These are phyloP conservation scores for Glandiceps talaboti DNA, from an alignment of 53 echinoderm and acorn worm species.

Conservation along the genomic window DNA sequence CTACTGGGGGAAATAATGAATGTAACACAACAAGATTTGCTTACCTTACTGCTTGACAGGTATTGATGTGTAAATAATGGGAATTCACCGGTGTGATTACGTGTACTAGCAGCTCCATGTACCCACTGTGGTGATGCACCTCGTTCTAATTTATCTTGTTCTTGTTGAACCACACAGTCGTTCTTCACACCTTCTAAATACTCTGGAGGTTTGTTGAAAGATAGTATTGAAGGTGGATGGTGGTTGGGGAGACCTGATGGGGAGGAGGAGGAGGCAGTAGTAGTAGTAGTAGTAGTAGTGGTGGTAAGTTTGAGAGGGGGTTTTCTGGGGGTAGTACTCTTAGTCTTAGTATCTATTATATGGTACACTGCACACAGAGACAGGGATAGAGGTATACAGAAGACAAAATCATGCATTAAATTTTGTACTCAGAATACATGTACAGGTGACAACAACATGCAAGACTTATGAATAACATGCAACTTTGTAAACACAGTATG, in stretches of 20 bases:
- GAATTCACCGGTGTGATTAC: slow-evolving; percentile 85
- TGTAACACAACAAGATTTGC: too few relatives aligned
- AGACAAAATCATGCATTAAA: too few relatives aligned
- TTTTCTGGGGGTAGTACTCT: too few relatives aligned
- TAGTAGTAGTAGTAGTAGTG: not conserved
- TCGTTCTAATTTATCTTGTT: slow-evolving; percentile 31
- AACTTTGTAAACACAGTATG: too few relatives aligned
- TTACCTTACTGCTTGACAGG: slow-evolving; percentile 75
- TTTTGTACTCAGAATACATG: too few relatives aligned
- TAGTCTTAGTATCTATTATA: too few relatives aligned
- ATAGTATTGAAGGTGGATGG: slow-evolving; percentile 54
- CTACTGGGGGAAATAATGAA: too few relatives aligned
- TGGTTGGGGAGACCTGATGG: slow-evolving; percentile 39
- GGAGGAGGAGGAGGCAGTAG: not conserved
- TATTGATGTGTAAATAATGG: slow-evolving; percentile 75
- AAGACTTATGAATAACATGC: too few relatives aligned
- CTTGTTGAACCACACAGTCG: slow-evolving; percentile 30
- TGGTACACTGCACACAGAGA: not conserved
- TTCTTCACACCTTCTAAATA: slow-evolving; percentile 70
- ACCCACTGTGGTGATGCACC: slow-evolving; percentile 65
- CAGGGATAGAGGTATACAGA: too few relatives aligned
- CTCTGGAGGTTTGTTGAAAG: slow-evolving; percentile 63
- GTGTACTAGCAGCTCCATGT: slow-evolving; percentile 44
- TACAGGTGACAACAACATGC: too few relatives aligned
- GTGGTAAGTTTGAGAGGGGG: too few relatives aligned